Evolutionary conservation across 2,888 invertebrate genomes (phyloP).

Genomic region (Phortica okadai): DNA sequence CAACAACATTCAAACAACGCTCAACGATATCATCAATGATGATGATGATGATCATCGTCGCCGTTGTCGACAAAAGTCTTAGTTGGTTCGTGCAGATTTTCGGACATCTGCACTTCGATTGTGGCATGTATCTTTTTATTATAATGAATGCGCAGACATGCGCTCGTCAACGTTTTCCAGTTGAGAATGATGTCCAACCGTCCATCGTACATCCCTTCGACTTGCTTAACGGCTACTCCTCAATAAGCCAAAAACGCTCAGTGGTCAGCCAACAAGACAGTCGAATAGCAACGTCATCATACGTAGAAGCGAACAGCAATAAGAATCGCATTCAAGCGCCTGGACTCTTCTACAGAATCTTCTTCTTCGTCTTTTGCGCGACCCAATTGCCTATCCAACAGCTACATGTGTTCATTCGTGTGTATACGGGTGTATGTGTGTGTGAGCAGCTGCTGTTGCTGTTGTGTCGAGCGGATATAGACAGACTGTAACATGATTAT

Average conservation of each 20-base stretch:
- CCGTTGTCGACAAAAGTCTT: not conserved
- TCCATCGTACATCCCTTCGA: not conserved
- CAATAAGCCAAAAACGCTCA: slow-evolving; percentile 18
- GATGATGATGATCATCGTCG: not conserved
- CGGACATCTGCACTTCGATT: slow-evolving; percentile 12
- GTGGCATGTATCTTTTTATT: slow-evolving; percentile 2
- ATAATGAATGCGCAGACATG: slow-evolving; percentile 28
- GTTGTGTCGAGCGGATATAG: slow-evolving; percentile 22
- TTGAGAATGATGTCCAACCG: too few relatives aligned
- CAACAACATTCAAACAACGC: not conserved
- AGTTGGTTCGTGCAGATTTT: not conserved
- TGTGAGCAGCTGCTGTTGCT: slow-evolving; percentile 20
- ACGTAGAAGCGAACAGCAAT: slow-evolving; percentile 44
- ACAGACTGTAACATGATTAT: slow-evolving; percentile 30
- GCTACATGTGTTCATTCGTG: not conserved
- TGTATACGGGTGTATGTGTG: not conserved
- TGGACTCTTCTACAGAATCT: not conserved
- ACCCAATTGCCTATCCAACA: too few relatives aligned
- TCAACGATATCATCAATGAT: not conserved
- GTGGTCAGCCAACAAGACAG: slow-evolving; percentile 44
- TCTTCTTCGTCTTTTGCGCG: not conserved
- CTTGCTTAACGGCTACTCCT: not conserved
- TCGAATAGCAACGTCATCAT: slow-evolving; percentile 45
- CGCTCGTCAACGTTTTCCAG: slow-evolving; percentile 1
- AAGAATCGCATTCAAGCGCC: not conserved